Evolutionary conservation across 2,113 vertebrate genomes (phyloP), one percentile per base, ranked within the genome.

Genomic region (Casuarius casuarius): DNA sequence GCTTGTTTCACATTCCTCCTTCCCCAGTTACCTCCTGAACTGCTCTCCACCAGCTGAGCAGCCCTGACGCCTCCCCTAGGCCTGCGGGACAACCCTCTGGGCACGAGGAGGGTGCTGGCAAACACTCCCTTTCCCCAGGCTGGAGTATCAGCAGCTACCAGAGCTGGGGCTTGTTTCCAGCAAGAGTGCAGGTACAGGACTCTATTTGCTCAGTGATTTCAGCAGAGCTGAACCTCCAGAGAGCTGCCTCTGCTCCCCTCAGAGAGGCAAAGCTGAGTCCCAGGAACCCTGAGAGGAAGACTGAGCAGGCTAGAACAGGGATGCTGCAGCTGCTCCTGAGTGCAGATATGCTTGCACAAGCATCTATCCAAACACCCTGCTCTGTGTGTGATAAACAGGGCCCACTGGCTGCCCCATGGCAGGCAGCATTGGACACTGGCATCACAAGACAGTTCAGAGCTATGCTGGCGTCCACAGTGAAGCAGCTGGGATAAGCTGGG

Each of bases 381-480:
- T 56, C 66, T 58, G 16, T 72, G 40, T 38, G 79, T 40, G 67
- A 86, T 19, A 78, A 82, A 82, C 51, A 74, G 66, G 70, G 31
- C 49, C 38, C 40, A 10, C 4, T 44, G 65, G 74, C 77, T 67
- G 61, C 81, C 61, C 28, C 63, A 51, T 54, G 87, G 71, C 65
- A 84, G 49, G 38, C 48, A 63, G 8, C 40, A 96, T 35, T 84
- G 94, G 85, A 95, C 97, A 97, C 94, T 94, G 97, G 97, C 98
- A 95, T 94, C 98, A 98, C 46, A 19, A 48, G 46, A 48, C 46
- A 26, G 23, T 46, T 49, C 13, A 26, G n/a, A 46, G 26, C 70
- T 63, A 13, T 58, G 31, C 35, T 75, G 26, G 26, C 44, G 22
- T 25, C 35, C 19, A 31, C 35, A 31, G 10, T 18, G 35, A 59